Conservation (phyloP, 2,888 invertebrate species). For the Arge pagana region DNA sequence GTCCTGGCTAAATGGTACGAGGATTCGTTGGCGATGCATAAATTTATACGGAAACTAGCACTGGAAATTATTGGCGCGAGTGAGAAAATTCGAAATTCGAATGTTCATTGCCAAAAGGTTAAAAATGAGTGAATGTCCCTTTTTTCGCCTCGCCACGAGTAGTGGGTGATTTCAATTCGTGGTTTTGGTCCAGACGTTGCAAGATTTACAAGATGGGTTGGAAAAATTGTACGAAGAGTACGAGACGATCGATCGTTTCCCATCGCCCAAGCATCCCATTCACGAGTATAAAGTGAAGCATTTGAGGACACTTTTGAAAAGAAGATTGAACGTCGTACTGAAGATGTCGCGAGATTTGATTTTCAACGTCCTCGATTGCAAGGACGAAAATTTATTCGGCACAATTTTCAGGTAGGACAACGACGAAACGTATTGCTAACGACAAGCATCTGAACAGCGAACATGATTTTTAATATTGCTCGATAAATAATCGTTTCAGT, state of each 20-base stretch:
- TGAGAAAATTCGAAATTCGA: slow-evolving; percentile 31
- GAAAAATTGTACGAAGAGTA: slow-evolving; percentile 33
- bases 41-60: slow-evolving; percentile 38
- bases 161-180: too few relatives aligned
- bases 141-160: too few relatives aligned
- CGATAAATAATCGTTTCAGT: slow-evolving; percentile 60
- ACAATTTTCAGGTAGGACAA: slow-evolving; percentile 42
- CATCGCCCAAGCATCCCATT: slow-evolving; percentile 33
- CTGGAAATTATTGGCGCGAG: slow-evolving; percentile 39
- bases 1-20: slow-evolving; percentile 44
- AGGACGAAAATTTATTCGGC: slow-evolving; percentile 36
- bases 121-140: not conserved
- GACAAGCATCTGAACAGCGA: too few relatives aligned
- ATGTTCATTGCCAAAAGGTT: slow-evolving; percentile 40
- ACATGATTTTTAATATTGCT: too few relatives aligned
- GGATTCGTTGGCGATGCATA: slow-evolving; percentile 36
- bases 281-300: slow-evolving; percentile 41
- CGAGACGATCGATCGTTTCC: slow-evolving; percentile 27
- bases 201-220: too few relatives aligned
- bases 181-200: too few relatives aligned
- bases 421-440: too few relatives aligned
- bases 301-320: slow-evolving; percentile 34
- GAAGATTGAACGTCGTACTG: slow-evolving; percentile 39
- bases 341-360: slow-evolving; percentile 39
- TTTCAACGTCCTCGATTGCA: slow-evolving; percentile 38